Evolutionary conservation across 2,113 vertebrate species (phyloP).

Genomic region (Chitala chitala): DNA sequence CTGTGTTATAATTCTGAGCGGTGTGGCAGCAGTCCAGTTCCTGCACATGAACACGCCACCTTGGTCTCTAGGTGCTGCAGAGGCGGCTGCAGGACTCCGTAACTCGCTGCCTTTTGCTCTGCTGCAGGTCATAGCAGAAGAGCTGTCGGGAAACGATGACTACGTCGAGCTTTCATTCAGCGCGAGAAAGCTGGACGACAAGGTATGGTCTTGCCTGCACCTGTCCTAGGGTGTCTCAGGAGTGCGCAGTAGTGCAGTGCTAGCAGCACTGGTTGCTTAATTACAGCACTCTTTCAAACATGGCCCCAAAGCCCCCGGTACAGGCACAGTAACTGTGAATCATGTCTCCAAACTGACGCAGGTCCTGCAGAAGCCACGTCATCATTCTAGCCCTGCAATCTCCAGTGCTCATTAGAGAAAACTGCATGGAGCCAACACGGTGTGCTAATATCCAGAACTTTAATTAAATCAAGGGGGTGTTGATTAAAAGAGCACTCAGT

Average conservation of each 20-base stretch:
- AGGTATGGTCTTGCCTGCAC: constrained; percentile 65
- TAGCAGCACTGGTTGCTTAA: no score
- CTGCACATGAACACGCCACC: neutral
- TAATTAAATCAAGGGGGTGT: constrained; percentile 24
- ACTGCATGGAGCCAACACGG: neutral
- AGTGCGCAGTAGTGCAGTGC: no score
- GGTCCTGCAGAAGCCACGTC: neutral
- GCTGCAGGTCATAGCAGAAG: constrained; percentile 84
- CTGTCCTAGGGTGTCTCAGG: no score
- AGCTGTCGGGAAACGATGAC: constrained; percentile 92
- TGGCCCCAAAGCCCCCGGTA: neutral
- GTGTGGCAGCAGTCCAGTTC: neutral
- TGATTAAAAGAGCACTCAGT: neutral
- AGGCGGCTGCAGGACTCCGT: neutral
- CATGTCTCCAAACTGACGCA: neutral
- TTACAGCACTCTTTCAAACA: neutral
- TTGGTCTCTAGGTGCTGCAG: neutral
- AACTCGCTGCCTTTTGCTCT: neutral
- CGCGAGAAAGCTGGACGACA: constrained; percentile 94
- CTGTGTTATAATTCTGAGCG: neutral
- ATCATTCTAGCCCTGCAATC: neutral
- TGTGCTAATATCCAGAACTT: constrained; percentile 20
- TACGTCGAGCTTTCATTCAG: constrained; percentile 95
- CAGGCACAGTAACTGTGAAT: constrained; percentile 14
- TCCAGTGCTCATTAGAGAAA: constrained; percentile 20